A percentile compares a stretch with the other conserved stretches of the same genome.
Conservation (phyloP, 2,113 vertebrate genomes). For the Myodes glareolus region DNA sequence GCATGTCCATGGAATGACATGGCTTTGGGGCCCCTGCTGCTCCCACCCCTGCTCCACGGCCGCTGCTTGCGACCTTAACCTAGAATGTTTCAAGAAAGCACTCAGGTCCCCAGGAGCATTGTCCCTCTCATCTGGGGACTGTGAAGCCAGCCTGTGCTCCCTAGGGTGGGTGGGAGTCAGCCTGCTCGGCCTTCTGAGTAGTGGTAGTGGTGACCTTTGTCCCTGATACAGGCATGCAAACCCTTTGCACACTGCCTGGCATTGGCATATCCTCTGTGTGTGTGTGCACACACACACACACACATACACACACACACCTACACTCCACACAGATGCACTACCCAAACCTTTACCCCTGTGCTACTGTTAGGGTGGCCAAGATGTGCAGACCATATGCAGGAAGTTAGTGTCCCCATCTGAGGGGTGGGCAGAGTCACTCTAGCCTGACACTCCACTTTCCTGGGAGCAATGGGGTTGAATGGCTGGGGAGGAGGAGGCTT, state of each 20-base stretch:
- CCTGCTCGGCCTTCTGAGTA: neutral
- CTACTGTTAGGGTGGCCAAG: neutral
- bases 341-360: neutral
- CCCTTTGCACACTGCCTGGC: neutral
- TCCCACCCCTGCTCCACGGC: neutral
- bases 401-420: neutral
- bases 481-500: neutral
- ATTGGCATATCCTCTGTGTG: too few species aligned
- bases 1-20: constrained; percentile 77
- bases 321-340: accelerated
- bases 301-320: neutral
- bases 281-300: neutral
- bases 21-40: neutral
- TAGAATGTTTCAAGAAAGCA: neutral
- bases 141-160: neutral
- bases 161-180: neutral
- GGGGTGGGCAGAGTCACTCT: neutral
- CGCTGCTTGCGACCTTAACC: neutral
- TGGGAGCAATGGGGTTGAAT: neutral
- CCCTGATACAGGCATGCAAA: neutral
- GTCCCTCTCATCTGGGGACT: neutral
- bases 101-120: accelerated
- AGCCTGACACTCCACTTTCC: neutral
- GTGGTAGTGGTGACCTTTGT: neutral
- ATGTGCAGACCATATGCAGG: accelerated